Conservation (phyloP, 2,888 invertebrate genomes). For the Drosophila sordidula region DNA sequence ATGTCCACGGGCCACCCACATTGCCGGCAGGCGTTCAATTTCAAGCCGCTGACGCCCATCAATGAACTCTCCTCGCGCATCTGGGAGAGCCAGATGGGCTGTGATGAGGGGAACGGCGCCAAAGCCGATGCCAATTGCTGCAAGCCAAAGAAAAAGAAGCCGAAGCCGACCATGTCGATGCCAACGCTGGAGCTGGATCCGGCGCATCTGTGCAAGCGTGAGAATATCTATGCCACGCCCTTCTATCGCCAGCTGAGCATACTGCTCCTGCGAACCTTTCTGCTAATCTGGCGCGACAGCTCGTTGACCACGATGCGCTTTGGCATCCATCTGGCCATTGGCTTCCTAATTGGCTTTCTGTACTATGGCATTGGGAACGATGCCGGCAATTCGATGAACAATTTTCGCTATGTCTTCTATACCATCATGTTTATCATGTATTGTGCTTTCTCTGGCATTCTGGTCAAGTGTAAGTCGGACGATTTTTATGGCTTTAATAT, state of each 20-base stretch:
- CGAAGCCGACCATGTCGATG: constrained; percentile 49
- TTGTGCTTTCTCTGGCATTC: constrained; percentile 95
- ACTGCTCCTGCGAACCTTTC: constrained; percentile 88
- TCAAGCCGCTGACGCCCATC: constrained; percentile 70
- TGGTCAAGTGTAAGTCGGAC: constrained; percentile 93
- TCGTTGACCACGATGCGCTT: constrained; percentile 91
- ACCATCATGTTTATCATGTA: constrained; percentile 97
- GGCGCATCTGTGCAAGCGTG: constrained; percentile 79
- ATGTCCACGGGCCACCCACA: constrained; percentile 31
- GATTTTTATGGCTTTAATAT: not conserved
- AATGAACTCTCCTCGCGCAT: constrained; percentile 74
- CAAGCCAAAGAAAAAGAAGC: constrained; percentile 70
- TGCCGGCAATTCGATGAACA: constrained; percentile 92
- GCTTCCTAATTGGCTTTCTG: constrained; percentile 92
- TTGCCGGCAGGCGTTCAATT: constrained; percentile 25
- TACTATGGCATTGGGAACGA: constrained; percentile 95
- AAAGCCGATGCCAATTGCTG: constrained; percentile 52
- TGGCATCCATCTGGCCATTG: constrained; percentile 92
- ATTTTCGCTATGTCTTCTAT: constrained; percentile 95
- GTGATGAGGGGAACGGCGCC: constrained; percentile 41
- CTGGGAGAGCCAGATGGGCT: constrained; percentile 65
- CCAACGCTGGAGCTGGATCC: constrained; percentile 71
- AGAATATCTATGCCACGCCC: constrained; percentile 86
- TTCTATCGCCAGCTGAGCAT: constrained; percentile 87
- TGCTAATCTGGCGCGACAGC: constrained; percentile 89